Conservation (phyloP, 2,888 invertebrate genomes). For the Ecliptopera silaceata region DNA sequence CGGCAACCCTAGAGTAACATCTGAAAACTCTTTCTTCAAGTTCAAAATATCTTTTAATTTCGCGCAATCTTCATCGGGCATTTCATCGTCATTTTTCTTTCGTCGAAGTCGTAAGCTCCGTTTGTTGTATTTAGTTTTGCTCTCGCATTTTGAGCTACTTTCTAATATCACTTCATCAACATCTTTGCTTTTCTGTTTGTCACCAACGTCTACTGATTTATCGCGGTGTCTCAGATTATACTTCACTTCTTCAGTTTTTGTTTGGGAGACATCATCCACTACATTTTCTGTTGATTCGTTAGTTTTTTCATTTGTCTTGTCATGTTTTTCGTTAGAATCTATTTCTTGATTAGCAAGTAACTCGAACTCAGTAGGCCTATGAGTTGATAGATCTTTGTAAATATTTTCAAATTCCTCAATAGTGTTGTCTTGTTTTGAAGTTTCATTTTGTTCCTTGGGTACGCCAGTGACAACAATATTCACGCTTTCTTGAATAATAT, state of each 20-base stretch:
- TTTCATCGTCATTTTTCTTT: constrained; percentile 49
- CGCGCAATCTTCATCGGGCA: constrained; percentile 38
- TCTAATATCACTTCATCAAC: constrained; percentile 43
- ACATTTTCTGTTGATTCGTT: constrained; percentile 13
- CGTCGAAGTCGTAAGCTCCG: constrained; percentile 57
- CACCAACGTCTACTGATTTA: background rate
- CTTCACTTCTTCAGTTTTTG: constrained; percentile 39
- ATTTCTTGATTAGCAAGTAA: constrained; percentile 46
- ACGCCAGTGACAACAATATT: constrained; percentile 23
- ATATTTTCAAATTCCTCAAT: constrained; percentile 70
- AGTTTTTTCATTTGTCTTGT: constrained; percentile 17
- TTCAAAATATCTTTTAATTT: constrained; percentile 69
- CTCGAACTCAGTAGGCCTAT: constrained; percentile 69
- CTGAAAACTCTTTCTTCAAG: constrained; percentile 67
- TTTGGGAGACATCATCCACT: constrained; percentile 22
- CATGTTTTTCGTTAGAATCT: constrained; percentile 4
- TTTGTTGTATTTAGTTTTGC: constrained; percentile 44
- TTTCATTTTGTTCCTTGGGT: constrained; percentile 34
- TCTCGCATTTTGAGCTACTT: constrained; percentile 49
- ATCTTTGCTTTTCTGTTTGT: constrained; percentile 29
- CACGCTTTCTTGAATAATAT: constrained; percentile 1
- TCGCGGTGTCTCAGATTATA: constrained; percentile 61
- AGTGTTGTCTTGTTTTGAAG: constrained; percentile 50
- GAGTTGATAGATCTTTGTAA: constrained; percentile 61
- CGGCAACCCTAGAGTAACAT: constrained; percentile 65